Percentiles rank a stretch among this genome's conserved stretches.
phyloP scores from a whole-genome alignment of 2,113 vertebrate species.

The Leucopsar rothschildi region DNA sequence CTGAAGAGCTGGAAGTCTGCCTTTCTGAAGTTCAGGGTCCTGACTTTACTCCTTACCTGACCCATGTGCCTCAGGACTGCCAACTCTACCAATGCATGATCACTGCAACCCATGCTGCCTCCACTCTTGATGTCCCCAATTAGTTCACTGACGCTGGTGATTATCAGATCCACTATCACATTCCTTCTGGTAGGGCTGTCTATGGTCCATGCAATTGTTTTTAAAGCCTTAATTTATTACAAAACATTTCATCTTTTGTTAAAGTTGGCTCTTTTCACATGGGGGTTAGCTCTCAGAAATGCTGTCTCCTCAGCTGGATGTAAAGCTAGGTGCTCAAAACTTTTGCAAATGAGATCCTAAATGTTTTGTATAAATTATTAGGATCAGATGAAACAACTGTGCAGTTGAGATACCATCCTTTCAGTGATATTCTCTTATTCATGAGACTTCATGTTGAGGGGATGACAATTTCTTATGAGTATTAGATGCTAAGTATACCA shows the following conservation, averaged over 20 bases:
- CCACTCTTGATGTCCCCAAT: background rate
- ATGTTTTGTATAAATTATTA: conserved; percentile 31
- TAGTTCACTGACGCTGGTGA: background rate
- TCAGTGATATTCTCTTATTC: background rate
- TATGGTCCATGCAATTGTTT: background rate
- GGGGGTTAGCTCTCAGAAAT: background rate
- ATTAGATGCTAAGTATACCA: background rate
- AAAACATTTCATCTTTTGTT: background rate
- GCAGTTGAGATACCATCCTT: background rate
- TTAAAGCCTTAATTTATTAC: background rate
- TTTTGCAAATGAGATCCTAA: background rate
- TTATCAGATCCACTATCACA: background rate
- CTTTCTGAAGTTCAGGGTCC: too few relatives aligned
- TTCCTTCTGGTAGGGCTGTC: background rate
- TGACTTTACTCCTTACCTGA: too few relatives aligned
- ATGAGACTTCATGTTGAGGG: background rate
- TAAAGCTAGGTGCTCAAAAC: background rate
- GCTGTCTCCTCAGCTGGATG: background rate
- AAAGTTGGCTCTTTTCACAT: background rate
- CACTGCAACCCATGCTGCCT: background rate
- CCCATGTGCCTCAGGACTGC: background rate
- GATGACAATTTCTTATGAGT: background rate
- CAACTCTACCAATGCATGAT: background rate
- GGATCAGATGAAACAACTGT: conserved; percentile 10
- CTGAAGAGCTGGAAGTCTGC: too few relatives aligned